phyloP scores from a whole-genome alignment of 2,888 invertebrate genomes.

The Merodon equestris region DNA sequence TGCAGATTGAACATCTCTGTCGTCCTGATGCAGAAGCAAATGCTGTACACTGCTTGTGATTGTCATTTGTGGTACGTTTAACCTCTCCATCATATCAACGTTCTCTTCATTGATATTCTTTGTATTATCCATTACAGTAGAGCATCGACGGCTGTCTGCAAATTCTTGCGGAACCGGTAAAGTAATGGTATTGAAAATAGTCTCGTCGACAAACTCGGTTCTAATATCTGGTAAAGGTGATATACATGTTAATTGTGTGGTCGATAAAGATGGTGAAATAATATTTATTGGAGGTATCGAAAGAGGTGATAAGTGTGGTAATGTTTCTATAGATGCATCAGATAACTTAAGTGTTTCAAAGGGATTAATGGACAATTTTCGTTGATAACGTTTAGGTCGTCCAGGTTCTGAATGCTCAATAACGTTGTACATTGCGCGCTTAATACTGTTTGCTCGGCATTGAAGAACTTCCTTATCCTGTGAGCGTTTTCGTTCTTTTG shows the following conservation, averaged over 20 bases:
- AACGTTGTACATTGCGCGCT: slow-evolving; percentile 88
- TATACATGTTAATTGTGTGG: slow-evolving; percentile 81
- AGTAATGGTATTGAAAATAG: slow-evolving; percentile 77
- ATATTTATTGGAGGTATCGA: slow-evolving; percentile 77
- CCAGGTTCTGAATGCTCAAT: slow-evolving; percentile 88
- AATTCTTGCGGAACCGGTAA: slow-evolving; percentile 90
- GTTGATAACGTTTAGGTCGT: slow-evolving; percentile 80
- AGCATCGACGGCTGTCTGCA: slow-evolving; percentile 88
- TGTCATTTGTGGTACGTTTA: slow-evolving; percentile 33
- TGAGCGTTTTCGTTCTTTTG: slow-evolving; percentile 79
- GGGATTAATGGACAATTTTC: slow-evolving; percentile 77
- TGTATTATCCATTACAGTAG: slow-evolving; percentile 79
- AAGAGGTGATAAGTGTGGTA: slow-evolving; percentile 76
- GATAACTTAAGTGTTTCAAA: slow-evolving; percentile 77
- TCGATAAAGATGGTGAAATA: slow-evolving; percentile 78
- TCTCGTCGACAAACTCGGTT: slow-evolving; percentile 83
- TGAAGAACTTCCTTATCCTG: slow-evolving; percentile 82
- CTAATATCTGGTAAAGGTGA: slow-evolving; percentile 83
- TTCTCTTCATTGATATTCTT: slow-evolving; percentile 76
- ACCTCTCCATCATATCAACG: too few relatives aligned
- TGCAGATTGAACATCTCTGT: too few relatives aligned
- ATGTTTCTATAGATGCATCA: slow-evolving; percentile 74
- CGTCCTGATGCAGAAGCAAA: too few relatives aligned
- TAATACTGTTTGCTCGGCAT: slow-evolving; percentile 88
- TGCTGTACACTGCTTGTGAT: background rate